Evolutionary conservation across 1,140 invertebrate species (phyloP), one percentile per base, ranked within the genome.

Genomic region (Trichonephila clavipes): DNA sequence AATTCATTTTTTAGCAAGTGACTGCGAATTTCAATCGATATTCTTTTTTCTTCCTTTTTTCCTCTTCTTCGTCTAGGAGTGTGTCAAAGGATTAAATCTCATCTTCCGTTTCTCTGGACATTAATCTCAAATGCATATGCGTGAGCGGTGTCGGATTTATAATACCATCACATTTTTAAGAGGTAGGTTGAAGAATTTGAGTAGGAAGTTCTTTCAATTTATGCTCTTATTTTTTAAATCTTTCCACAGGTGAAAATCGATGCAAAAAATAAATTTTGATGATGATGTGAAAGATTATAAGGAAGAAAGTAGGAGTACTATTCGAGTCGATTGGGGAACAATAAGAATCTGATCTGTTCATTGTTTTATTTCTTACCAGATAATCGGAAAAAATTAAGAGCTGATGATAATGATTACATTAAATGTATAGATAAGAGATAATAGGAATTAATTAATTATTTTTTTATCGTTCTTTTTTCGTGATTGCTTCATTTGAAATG

Each of bases 121-220:
- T 58, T 83, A 83, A 83, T 83, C 82, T 59, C 44, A 18, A 58
- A 83, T 28, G 40, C 24, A 88, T 34, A 44, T 87, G 58, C 62
- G 18, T 19, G 24, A 64, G 86, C 34, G 86, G 86, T 44, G 44
- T 88, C 86, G 51, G 62, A 88, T 88, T 88, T 58, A 28, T 58
- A 88, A 83, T 58, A 83, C 59, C n/a, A 44, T 88, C 62, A 40
- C 59, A 88, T 88, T 88, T 88, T 88, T 85, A 58, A 88, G 34
- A 88, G 44, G 86, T 88, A 88, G 86, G 86, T 19, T 64, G 86
- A 88, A 88, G 86, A 88, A 88, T 88, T 88, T 40, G 62, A 88
- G 86, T 88, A 66, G 86, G 86, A 58, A 18, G 83, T 61, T 16
- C 62, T 88, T 64, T 88, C 86, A 88, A 88, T 62, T 88, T 88